Conservation (phyloP, 2,888 invertebrate species). For the Cheilosia variabilis region DNA sequence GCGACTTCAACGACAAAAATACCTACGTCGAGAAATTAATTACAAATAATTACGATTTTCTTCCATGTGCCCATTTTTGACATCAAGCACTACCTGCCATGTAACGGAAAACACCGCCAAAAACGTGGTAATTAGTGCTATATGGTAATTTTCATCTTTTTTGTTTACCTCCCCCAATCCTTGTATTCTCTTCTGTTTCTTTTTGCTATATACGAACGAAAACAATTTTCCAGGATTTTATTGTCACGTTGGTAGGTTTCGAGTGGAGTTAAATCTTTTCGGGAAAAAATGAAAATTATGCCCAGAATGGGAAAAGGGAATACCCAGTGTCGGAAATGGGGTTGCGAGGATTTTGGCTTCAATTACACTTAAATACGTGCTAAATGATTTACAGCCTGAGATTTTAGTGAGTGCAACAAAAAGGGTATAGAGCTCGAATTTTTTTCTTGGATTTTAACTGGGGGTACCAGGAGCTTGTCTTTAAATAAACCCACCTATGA, state of each 20-base stretch:
- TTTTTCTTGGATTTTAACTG: too few relatives aligned
- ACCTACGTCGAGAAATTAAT: conserved; percentile 57
- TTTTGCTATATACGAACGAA: background rate
- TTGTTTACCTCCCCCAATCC: background rate
- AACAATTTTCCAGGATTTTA: conserved; percentile 41
- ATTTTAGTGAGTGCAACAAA: background rate
- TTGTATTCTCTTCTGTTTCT: background rate
- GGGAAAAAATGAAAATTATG: conserved; percentile 14
- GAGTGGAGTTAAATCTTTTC: conserved; percentile 25
- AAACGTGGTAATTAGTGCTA: conserved; percentile 64
- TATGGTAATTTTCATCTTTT: conserved; percentile 58
- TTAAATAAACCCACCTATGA: too few relatives aligned
- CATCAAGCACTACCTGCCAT: conserved; percentile 23
- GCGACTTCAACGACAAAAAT: conserved; percentile 49
- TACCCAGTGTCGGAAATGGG: conserved; percentile 54
- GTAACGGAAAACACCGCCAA: conserved; percentile 36
- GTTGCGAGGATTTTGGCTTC: conserved; percentile 57
- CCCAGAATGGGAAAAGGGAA: conserved; percentile 23
- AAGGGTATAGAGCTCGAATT: background rate
- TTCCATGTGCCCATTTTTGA: conserved; percentile 48
- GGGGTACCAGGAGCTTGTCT: too few relatives aligned
- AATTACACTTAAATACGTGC: conserved; percentile 65
- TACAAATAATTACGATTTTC: conserved; percentile 59
- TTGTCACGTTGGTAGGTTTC: conserved; percentile 39
- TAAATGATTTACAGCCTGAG: conserved; percentile 40